Evolutionary conservation across 2,888 invertebrate species (phyloP), one percentile per base, ranked within the genome.

Genomic region (Drosophila robusta): DNA sequence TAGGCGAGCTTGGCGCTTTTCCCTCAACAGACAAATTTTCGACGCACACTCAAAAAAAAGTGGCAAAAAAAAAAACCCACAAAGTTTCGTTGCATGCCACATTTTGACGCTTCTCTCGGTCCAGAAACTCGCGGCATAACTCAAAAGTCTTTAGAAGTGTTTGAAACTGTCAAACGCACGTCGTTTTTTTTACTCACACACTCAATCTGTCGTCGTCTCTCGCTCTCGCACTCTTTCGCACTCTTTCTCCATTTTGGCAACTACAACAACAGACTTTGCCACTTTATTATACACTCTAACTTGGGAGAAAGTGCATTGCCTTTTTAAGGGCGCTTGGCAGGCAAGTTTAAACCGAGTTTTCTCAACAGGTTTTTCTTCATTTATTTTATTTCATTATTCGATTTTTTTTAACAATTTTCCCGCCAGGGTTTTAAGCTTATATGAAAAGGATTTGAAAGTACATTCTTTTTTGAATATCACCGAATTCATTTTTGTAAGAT

Each of bases 121-220:
- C 44, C 16, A n/a, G 46, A 34, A 51, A 51, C 71, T 65, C 66
- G 71, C 65, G 41, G 70, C 80, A 72, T 78, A 68, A 54, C 67
- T 82, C 64, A 85, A 76, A 76, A 75, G 74, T 64, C 83, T 70
- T 77, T 63, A 66, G 62, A 81, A 87, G 86, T 81, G 76, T 73
- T 89, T 78, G 67, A 75, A 86, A 79, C 81, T 87, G 89, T 87
- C 89, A 86, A 76, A 84, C 74, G 84, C 87, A 89, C 73, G 55
- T 68, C 72, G 62, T 67, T 74, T 69, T 68, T 66, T 44, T 42
- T 45, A 11, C 32, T 29, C 54, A 46, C 8, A 12, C 34, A 22
- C 49, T 42, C 57, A 42, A 36, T 26, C 9, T 14, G 8, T 34
- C 34, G 12, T 24, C 12, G 34, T 3, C 24, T 3, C 14, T 63